Conservation (phyloP, 2,113 vertebrate species). For the Alethe castanea region DNA sequence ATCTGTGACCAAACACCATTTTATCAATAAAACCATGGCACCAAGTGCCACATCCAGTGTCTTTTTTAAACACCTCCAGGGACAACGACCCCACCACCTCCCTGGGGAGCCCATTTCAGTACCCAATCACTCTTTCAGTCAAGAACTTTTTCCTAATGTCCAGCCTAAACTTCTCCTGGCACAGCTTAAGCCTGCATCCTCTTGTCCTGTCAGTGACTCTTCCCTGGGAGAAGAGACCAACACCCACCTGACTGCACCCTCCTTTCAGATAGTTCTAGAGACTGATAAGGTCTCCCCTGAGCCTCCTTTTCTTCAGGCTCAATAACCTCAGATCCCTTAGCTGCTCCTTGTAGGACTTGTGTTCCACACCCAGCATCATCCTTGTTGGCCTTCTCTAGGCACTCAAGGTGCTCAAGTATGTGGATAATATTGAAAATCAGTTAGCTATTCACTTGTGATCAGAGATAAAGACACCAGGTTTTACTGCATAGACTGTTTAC, state of each 20-base stretch:
- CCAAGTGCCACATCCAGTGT: background rate
- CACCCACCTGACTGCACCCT: accelerated
- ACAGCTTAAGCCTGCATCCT: background rate
- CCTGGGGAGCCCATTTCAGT: background rate
- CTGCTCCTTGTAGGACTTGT: accelerated
- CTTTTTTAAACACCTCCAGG: background rate
- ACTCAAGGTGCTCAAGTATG: background rate
- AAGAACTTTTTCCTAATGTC: background rate
- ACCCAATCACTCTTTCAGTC: too few relatives aligned
- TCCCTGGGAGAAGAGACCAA: background rate
- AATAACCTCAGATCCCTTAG: background rate
- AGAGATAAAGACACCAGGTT: background rate
- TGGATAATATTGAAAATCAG: background rate
- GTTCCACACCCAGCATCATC: background rate
- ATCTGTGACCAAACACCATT: background rate
- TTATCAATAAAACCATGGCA: background rate
- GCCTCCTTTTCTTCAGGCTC: too few relatives aligned
- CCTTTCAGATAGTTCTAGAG: background rate
- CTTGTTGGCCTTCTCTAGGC: background rate
- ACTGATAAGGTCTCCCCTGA: too few relatives aligned
- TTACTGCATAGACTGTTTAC: background rate
- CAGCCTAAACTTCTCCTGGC: background rate
- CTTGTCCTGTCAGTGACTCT: background rate
- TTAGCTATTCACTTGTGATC: background rate
- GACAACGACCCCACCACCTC: too few relatives aligned